Evolutionary conservation across 2,797 vertebrate species (phyloP), one percentile per base, ranked within the genome.

Genomic region (Sebastiscus tertius): DNA sequence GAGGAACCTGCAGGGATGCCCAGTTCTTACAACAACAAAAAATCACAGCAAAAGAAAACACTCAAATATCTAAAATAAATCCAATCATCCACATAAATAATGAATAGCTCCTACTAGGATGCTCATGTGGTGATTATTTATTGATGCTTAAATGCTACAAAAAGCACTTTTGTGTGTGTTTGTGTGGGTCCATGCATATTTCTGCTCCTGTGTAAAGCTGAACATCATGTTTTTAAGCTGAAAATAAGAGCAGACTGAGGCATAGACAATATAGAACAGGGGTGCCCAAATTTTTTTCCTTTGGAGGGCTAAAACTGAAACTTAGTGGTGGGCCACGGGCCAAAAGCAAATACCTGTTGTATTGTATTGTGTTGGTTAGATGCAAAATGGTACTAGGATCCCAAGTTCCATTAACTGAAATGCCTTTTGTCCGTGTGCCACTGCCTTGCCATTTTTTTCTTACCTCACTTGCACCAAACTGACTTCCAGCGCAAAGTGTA

Each of bases 91-190:
- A 59, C 20, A 84, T 82, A 49, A 88, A 87, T 84, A 77, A 71
- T 87, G 7, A 70, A 84, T 8, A 24, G 22, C 27, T 68, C 18
- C 26, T 31, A 6, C 4, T 20, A 6, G 18, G 60, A 76, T 58
- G 29, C n/a, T 62, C 61, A 64, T 62, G 77, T 54, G 24, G 29
- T 34, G 42, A 84, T 86, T 75, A 69, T 80, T 88, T 88, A 86
- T 89, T 88, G 55, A 85, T 86, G 70, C 56, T 55, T 6, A 79
- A 62, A 81, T 46, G 42, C 59, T 64, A 55, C 49, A 72, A 77
- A 70, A 85, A 72, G 69, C 72, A 20, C 31, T 75, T 67, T 39
- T 36, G 29, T 65, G 42, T 75, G 56, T 60, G 71, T 75, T 10
- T 62, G 9, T 4, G 58, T 42, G n/a, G 7, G 20, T 56, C 5